Base-by-base conservation (phyloP, 2,888 invertebrate genomes). In the Eurytoma adleriae region DNA sequence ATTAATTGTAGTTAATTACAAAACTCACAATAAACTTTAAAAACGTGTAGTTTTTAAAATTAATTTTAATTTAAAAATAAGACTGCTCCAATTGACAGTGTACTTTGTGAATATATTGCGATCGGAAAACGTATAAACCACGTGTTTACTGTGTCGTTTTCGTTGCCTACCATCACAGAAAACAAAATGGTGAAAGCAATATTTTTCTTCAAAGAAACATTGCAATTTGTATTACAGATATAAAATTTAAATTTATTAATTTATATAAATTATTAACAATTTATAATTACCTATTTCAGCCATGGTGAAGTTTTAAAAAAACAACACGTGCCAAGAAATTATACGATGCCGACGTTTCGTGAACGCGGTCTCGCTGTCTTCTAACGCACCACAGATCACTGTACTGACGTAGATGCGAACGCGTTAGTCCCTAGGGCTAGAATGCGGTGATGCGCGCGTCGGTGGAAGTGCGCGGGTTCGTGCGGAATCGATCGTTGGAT, bases 281-380 rank as follows among this genome's bases (percentile, higher is more conserved):
- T 16, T 54, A 24, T 54, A 74, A 66, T 79, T 82, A 82, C 82
- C 82, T 80, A 80, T 82, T 80, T 82, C 82, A 72, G 80, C 80
- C 82, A 82, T 82, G 70, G 20, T 78, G 13, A 50, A 72, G 27
- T 13, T 71, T 75, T 71, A 5, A 74, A 66, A 71, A 81, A 75
- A 66, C 40, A 69, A 79, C 77, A 79, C 77, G 79, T 77, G 69
- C 30, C 24, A 68, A 79, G 18, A 18, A 69, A 64, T 69, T 64
- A 69, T 70, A 56, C 57, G 24, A 3, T 69, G 48, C 68, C 70
- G 74, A 66, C 50, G 52, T 75, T 75, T 57, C 67, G 64, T n/a
- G 18, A 40, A 64, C 48, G 75, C 62, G 24, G 40, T 62, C 48
- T 54, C 52, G 24, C 40, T 40, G 40, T 24, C 24, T 24, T 24